phyloP scores from a whole-genome alignment of 1,140 invertebrate species.

The Eufriesea mexicana region DNA sequence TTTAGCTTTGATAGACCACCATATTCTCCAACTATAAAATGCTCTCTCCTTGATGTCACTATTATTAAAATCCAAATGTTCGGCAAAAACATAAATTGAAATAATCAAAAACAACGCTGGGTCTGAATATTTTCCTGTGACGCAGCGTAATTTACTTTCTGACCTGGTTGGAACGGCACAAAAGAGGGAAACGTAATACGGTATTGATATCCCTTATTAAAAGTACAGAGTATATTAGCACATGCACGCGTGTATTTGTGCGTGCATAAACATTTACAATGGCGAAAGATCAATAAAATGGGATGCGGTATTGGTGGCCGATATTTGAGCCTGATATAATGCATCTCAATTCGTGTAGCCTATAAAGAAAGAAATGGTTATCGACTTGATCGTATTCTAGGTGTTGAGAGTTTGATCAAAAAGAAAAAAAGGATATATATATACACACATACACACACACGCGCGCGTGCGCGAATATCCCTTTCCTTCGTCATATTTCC shows the following conservation, averaged over 20 bases:
- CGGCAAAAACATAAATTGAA: constrained; percentile 1
- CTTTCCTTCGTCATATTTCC: neutral
- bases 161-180: neutral
- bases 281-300: constrained; percentile 25
- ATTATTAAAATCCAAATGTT: neutral
- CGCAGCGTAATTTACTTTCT: constrained; percentile 13
- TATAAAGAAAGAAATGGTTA: constrained; percentile 10
- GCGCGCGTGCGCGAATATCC: no score
- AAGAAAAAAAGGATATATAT: neutral
- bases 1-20: neutral
- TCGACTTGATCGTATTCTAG: neutral
- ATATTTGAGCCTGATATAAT: constrained; percentile 7
- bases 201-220: constrained; percentile 22
- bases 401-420: neutral
- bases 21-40: neutral
- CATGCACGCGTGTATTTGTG: neutral
- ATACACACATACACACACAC: no score
- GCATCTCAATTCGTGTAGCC: constrained; percentile 23
- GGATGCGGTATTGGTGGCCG: constrained; percentile 7
- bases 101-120: neutral
- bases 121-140: neutral
- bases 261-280: constrained; percentile 34
- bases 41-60: neutral
- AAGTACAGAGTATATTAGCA: constrained; percentile 30
- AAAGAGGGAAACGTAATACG: neutral